Conservation (phyloP, 2,113 vertebrate genomes). For the Lepus americanus region DNA sequence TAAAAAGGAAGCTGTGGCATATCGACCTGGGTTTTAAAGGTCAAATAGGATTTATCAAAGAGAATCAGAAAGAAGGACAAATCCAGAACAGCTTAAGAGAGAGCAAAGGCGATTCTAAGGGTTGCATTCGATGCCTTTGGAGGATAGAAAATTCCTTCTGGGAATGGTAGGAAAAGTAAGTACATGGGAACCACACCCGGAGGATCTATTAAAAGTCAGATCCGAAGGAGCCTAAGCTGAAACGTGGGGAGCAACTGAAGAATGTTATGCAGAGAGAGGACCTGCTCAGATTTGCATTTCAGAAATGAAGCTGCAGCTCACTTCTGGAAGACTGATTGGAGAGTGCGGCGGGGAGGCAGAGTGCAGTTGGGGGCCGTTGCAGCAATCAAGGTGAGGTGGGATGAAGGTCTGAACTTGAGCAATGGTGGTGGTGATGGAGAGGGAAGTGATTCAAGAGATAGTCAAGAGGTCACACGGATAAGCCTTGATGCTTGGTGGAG, state of each 20-base stretch:
- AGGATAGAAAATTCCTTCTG: not conserved
- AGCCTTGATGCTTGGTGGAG: not conserved
- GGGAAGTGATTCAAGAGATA: slow-evolving; percentile 53
- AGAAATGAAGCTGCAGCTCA: slow-evolving; percentile 45
- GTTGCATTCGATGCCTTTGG: not conserved
- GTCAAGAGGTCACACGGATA: slow-evolving; percentile 45
- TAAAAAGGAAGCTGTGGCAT: not conserved
- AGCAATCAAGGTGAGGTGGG: slow-evolving; percentile 44
- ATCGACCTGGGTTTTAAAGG: slow-evolving; percentile 44
- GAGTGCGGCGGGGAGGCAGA: not conserved
- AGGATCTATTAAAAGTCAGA: slow-evolving; percentile 11
- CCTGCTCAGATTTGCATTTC: slow-evolving; percentile 54
- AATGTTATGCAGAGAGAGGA: slow-evolving; percentile 38
- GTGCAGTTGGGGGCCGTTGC: not conserved
- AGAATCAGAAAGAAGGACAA: slow-evolving; percentile 27
- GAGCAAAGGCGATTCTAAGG: not conserved
- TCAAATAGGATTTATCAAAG: not conserved
- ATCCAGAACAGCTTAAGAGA: not conserved
- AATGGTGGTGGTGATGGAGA: not conserved
- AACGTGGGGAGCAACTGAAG: not conserved
- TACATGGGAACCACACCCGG: not conserved
- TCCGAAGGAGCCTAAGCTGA: not conserved
- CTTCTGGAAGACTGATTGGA: slow-evolving; percentile 54
- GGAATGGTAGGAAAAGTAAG: not conserved
- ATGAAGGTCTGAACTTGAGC: slow-evolving; percentile 8